Evolutionary conservation across 2,113 vertebrate species (phyloP).

Genomic region (Cinclus cinclus): DNA sequence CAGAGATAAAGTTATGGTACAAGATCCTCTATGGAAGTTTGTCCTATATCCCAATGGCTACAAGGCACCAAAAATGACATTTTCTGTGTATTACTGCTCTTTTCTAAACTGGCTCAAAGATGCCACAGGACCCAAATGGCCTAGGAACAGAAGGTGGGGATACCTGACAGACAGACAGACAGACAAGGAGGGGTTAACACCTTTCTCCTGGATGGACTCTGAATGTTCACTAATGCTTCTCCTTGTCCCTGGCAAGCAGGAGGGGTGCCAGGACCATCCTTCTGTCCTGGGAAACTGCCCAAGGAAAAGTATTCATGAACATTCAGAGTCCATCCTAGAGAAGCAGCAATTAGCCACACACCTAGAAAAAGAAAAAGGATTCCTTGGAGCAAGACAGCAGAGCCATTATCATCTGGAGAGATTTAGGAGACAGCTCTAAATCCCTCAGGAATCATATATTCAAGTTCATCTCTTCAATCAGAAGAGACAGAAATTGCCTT

Average conservation of each 20-base stretch:
- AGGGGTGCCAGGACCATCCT: background rate
- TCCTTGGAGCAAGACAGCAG: background rate
- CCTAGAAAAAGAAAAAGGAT: background rate
- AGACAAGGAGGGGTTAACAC: background rate
- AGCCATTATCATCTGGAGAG: background rate
- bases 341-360: background rate
- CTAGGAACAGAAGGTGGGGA: background rate
- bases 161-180: background rate
- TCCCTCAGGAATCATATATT: background rate
- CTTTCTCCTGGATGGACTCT: background rate
- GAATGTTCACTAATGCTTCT: background rate
- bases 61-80: background rate
- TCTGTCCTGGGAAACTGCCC: background rate
- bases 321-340: background rate
- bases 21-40: background rate
- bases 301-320: background rate
- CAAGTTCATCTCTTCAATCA: slow-evolving; percentile 18
- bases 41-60: background rate
- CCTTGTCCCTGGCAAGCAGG: background rate
- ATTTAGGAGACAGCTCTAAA: slow-evolving; percentile 28
- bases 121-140: background rate
- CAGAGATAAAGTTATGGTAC: background rate
- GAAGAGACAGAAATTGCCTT: background rate
- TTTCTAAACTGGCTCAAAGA: background rate
- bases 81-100: background rate